A percentile compares a stretch with the other conserved stretches of the same genome.
Evolutionary conservation across 2,113 vertebrate species (phyloP).

Genomic region (Psilopogon haemacephalus): DNA sequence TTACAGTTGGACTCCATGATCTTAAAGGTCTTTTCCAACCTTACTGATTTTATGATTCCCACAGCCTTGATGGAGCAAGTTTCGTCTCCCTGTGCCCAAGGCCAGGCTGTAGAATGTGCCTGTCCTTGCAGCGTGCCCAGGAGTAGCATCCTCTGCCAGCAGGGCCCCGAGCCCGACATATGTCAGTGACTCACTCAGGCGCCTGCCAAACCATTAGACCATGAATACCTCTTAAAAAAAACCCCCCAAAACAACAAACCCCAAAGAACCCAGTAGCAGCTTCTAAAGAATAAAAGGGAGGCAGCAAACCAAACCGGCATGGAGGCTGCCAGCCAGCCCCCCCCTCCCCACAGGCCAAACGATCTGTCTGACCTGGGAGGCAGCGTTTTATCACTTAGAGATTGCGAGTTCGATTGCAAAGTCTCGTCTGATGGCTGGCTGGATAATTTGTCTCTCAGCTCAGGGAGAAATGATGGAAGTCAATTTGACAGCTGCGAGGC

Average conservation of each 20-base stretch:
- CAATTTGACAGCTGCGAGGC: slow-evolving; percentile 75
- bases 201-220: background rate
- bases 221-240: background rate
- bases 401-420: slow-evolving; percentile 57
- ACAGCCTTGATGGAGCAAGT: accelerated
- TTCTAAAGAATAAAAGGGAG: background rate
- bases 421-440: slow-evolving; percentile 65
- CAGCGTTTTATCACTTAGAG: slow-evolving; percentile 53
- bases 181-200: background rate
- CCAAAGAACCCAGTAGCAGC: background rate
- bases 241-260: too few species aligned
- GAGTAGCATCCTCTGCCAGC: accelerated
- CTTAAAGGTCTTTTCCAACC: too few species aligned
- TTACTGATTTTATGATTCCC: background rate
- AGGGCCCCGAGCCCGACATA: background rate
- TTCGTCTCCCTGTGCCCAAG: accelerated
- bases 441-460: slow-evolving; percentile 73
- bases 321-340: background rate
- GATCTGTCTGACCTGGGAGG: slow-evolving; percentile 17
- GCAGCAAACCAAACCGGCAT: background rate
- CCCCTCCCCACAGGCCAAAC: background rate
- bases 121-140: background rate
- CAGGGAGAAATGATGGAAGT: slow-evolving; percentile 69
- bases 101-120: accelerated
- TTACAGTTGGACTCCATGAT: too few species aligned